Percentiles rank a stretch among this genome's conserved stretches.
Conservation (phyloP, 2,888 invertebrate species). For the Callyntrura sp. region DNA sequence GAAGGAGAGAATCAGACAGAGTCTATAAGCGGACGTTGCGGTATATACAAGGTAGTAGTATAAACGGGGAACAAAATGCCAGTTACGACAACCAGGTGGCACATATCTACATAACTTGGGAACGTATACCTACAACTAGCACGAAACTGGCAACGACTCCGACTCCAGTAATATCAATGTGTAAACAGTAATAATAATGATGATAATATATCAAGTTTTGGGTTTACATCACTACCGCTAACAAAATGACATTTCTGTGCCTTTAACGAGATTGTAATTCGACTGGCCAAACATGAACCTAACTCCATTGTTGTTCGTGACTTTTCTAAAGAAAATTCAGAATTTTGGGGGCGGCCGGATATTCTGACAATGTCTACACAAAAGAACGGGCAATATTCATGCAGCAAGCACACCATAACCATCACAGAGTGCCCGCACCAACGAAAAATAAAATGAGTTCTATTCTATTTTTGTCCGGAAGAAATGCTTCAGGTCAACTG, state of each 20-base stretch:
- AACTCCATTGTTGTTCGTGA: too few relatives aligned
- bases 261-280: slow-evolving; percentile 39
- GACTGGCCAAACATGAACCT: too few relatives aligned
- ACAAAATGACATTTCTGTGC: slow-evolving; percentile 36
- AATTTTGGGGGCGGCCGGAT: too few relatives aligned
- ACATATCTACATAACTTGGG: slow-evolving; percentile 12
- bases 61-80: not conserved
- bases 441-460: too few relatives aligned
- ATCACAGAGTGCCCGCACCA: too few relatives aligned
- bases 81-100: slow-evolving; percentile 57
- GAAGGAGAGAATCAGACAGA: slow-evolving; percentile 4
- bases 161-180: not conserved
- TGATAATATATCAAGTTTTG: slow-evolving; percentile 24
- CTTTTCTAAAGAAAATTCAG: too few relatives aligned
- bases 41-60: not conserved
- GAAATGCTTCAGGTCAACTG: too few relatives aligned
- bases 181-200: too few relatives aligned
- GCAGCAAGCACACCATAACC: too few relatives aligned
- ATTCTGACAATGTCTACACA: too few relatives aligned
- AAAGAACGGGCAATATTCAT: too few relatives aligned
- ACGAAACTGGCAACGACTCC: slow-evolving; percentile 12
- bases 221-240: not conserved
- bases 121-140: not conserved
- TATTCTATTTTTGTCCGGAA: too few relatives aligned
- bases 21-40: slow-evolving; percentile 6